phyloP scores from a whole-genome alignment of 2,888 invertebrate species.

The Amphimallon solstitiale region DNA sequence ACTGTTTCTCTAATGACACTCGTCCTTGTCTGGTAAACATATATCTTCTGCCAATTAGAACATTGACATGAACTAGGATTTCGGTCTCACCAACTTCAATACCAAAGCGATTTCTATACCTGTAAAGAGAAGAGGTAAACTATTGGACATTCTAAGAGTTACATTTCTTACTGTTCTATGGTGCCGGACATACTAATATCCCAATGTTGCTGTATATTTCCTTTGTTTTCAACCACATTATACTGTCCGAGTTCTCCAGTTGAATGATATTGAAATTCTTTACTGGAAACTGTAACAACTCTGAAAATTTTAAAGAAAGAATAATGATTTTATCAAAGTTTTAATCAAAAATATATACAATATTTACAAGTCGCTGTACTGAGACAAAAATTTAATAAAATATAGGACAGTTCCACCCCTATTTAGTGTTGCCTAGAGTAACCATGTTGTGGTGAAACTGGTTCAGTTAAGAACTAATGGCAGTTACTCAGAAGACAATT shows the following conservation, averaged over 20 bases:
- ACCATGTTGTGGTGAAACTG: no score
- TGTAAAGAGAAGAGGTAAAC: slow-evolving; percentile 54
- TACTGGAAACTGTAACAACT: slow-evolving; percentile 73
- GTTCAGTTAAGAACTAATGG: no score
- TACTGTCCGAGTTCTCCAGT: slow-evolving; percentile 61
- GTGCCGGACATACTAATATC: slow-evolving; percentile 66
- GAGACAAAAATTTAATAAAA: no score
- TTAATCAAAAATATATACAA: neutral
- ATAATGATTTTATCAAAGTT: neutral
- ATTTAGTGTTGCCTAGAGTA: no score
- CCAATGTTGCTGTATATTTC: slow-evolving; percentile 65
- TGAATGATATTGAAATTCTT: slow-evolving; percentile 63
- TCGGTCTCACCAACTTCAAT: slow-evolving; percentile 78
- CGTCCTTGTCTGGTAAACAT: slow-evolving; percentile 69
- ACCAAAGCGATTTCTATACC: slow-evolving; percentile 78
- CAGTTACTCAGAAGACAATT: no score
- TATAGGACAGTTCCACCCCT: no score
- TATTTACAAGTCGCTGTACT: no score
- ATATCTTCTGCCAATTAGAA: slow-evolving; percentile 76
- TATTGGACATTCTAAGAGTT: neutral
- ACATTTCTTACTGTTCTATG: slow-evolving; percentile 67
- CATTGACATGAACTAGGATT: slow-evolving; percentile 76
- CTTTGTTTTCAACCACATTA: slow-evolving; percentile 63
- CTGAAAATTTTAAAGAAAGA: slow-evolving; percentile 55
- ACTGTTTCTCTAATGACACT: slow-evolving; percentile 76